These are phyloP conservation scores for Saccostrea echinata DNA, from an alignment of 1,140 invertebrate genomes.

Conservation along the genomic window DNA sequence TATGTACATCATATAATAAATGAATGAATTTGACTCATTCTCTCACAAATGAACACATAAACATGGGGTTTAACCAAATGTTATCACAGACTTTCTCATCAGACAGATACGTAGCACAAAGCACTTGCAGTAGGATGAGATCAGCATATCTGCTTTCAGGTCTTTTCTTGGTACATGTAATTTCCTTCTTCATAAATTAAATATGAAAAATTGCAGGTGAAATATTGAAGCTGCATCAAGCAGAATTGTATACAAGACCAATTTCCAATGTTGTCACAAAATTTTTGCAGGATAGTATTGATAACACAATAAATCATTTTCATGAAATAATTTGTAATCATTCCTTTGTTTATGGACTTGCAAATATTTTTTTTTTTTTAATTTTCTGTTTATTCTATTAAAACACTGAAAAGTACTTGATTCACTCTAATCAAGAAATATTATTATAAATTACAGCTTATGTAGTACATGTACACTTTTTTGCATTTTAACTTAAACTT, in stretches of 20 bases:
- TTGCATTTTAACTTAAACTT: too few species aligned
- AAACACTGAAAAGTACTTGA: background rate
- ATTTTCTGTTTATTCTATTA: background rate
- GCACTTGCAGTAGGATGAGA: conserved; percentile 12
- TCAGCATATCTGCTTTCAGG: background rate
- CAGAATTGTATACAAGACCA: background rate
- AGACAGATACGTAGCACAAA: background rate
- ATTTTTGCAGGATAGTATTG: background rate
- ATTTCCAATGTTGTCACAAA: background rate
- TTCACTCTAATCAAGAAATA: background rate
- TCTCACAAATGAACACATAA: conserved; percentile 9
- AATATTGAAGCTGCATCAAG: background rate
- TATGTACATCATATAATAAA: conserved; percentile 26
- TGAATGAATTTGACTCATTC: conserved; percentile 2
- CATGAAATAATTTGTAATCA: background rate
- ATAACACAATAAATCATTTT: too few species aligned
- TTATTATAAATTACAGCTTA: background rate
- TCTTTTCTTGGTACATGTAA: background rate
- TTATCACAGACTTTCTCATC: conserved; percentile 31
- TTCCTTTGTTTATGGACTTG: background rate
- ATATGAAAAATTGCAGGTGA: background rate
- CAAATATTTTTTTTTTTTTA: background rate
- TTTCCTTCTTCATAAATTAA: background rate
- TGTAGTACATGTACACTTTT: too few species aligned
- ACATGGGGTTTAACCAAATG: background rate